These are phyloP conservation scores for Liparis tanakae DNA, from an alignment of 2,797 vertebrate genomes.

Conservation along the genomic window DNA sequence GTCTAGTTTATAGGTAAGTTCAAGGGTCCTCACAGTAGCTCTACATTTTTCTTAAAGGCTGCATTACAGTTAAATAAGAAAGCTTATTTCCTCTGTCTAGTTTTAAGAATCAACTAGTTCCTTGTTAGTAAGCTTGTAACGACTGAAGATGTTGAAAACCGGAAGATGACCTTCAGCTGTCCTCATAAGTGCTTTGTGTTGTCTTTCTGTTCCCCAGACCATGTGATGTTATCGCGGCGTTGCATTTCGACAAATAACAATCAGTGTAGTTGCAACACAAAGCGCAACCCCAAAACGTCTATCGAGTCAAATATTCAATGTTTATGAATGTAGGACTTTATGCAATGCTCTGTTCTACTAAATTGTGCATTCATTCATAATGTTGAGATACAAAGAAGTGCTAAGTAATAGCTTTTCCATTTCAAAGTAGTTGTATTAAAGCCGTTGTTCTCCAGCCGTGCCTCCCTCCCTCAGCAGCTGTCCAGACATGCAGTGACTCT, in stretches of 20 bases:
- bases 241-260: background rate
- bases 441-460: constrained; percentile 8
- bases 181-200: background rate
- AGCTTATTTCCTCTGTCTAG: background rate
- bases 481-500: constrained; percentile 69
- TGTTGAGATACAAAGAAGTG: background rate
- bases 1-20: background rate
- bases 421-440: background rate
- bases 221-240: background rate
- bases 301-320: background rate
- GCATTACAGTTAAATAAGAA: background rate
- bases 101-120: background rate
- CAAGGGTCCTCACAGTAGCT: background rate
- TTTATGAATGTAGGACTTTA: background rate
- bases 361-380: background rate
- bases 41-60: background rate
- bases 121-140: background rate
- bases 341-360: background rate
- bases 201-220: constrained; percentile 7
- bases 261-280: background rate
- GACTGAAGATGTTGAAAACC: constrained; percentile 2
- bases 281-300: background rate
- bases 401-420: background rate
- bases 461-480: constrained; percentile 71
- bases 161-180: background rate